phyloP scores from a whole-genome alignment of 2,797 vertebrate genomes.

The Neosalanx taihuensis region DNA sequence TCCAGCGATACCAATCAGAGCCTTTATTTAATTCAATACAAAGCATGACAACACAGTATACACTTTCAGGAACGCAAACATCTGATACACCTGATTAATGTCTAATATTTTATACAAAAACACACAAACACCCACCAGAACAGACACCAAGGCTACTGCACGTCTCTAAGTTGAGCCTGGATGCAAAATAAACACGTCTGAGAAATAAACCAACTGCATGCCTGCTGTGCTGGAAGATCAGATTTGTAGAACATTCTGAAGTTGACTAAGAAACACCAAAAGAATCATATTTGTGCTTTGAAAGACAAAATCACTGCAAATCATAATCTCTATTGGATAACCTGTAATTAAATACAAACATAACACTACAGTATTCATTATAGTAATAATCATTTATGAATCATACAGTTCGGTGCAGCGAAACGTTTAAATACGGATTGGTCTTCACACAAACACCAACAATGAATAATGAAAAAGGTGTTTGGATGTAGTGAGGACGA shows the following conservation, averaged over 20 bases:
- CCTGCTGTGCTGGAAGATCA: conserved; percentile 64
- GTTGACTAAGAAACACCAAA: neutral
- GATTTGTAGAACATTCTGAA: conserved; percentile 64
- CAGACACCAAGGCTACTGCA: conserved; percentile 46
- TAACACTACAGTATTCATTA: conserved; percentile 34
- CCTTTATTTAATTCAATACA: conserved; percentile 40
- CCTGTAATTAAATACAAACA: conserved; percentile 36
- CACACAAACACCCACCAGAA: conserved; percentile 44
- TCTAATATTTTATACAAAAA: conserved; percentile 25
- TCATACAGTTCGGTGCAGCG: conserved; percentile 36
- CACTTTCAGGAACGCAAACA: neutral
- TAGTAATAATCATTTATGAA: conserved; percentile 41
- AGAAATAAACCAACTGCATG: conserved; percentile 54
- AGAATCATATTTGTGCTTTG: neutral
- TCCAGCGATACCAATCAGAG: conserved; percentile 51
- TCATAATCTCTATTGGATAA: conserved; percentile 31
- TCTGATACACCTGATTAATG: conserved; percentile 19
- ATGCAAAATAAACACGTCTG: conserved; percentile 46
- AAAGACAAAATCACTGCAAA: conserved; percentile 34
- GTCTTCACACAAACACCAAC: conserved; percentile 60
- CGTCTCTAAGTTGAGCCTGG: conserved; percentile 40
- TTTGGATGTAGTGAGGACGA: too few relatives aligned
- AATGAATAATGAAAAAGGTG: conserved; percentile 23
- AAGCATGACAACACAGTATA: conserved; percentile 43
- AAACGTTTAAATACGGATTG: conserved; percentile 30